phyloP scores from a whole-genome alignment of 2,113 vertebrate species.

The Toxostoma redivivum region DNA sequence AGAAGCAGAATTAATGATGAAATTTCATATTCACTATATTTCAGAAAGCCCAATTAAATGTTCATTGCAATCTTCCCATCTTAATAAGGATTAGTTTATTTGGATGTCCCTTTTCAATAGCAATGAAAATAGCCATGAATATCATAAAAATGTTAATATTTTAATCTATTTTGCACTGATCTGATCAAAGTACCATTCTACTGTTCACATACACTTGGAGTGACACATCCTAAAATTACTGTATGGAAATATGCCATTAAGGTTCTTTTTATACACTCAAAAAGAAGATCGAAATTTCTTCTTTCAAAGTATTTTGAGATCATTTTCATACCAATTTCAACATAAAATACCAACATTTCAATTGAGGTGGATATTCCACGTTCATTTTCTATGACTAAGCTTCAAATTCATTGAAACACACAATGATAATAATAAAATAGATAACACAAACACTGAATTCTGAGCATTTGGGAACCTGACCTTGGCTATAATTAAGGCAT shows the following conservation, averaged over 20 bases:
- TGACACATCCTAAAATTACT: neutral
- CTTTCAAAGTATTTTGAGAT: neutral
- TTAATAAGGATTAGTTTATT: neutral
- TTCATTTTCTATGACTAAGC: neutral
- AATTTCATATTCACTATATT: neutral
- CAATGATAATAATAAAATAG: neutral
- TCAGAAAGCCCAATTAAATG: neutral
- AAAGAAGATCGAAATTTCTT: neutral
- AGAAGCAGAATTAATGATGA: neutral
- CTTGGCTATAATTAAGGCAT: neutral
- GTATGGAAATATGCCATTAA: neutral
- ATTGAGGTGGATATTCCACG: neutral
- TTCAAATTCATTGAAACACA: neutral
- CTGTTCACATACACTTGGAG: neutral
- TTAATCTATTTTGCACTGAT: neutral
- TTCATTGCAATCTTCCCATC: neutral
- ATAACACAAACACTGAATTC: neutral
- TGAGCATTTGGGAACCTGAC: neutral
- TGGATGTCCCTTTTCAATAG: neutral
- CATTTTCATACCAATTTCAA: neutral
- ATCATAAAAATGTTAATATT: neutral
- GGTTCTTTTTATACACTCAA: neutral
- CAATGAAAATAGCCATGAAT: neutral
- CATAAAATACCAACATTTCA: neutral
- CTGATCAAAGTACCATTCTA: neutral